A percentile compares a stretch with the other conserved stretches of the same genome.
These are phyloP conservation scores for Linyphia triangularis DNA, from an alignment of 2,888 invertebrate species.

Conservation along the genomic window DNA sequence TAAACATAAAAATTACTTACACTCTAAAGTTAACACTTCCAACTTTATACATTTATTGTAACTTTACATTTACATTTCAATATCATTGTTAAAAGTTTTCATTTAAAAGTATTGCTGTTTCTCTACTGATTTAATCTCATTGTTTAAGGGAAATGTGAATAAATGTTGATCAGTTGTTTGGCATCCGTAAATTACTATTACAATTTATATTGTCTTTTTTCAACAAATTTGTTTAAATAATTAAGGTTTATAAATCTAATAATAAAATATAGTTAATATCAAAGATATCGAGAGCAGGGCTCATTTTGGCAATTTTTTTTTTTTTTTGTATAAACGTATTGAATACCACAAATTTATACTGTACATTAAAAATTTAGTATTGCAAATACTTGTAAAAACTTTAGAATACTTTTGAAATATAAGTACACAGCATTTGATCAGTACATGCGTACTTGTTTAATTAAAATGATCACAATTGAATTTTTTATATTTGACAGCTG, in stretches of 20 bases:
- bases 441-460: neutral
- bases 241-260: no score
- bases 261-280: neutral
- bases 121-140: no score
- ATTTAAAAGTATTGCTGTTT: no score
- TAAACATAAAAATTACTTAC: no score
- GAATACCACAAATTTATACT: neutral
- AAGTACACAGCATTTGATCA: neutral
- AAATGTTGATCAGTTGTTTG: neutral
- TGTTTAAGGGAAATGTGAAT: neutral
- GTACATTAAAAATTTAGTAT: neutral
- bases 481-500: neutral
- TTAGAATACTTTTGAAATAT: neutral
- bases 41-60: no score
- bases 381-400: no score
- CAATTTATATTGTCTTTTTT: neutral
- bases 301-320: neutral
- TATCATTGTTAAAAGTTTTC: no score
- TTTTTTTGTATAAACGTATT: neutral
- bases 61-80: no score
- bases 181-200: neutral
- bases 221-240: no score
- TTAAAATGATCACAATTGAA: neutral
- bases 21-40: no score
- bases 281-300: neutral